A percentile compares a stretch with the other conserved stretches of the same genome.
These are phyloP conservation scores for Marisa cornuarietis DNA, from an alignment of 1,140 invertebrate genomes.

Conservation along the genomic window DNA sequence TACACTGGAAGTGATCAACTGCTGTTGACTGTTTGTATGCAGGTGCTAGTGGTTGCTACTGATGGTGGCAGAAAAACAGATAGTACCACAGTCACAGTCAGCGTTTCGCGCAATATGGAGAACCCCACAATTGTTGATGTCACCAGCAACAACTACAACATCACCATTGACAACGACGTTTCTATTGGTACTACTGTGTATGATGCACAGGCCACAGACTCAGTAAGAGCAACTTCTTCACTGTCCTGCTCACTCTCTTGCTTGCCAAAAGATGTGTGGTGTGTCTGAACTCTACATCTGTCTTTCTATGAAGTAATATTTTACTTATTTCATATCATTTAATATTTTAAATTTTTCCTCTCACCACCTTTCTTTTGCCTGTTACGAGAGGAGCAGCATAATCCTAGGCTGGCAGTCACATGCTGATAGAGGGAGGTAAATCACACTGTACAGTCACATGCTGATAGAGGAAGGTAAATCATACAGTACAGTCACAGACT, in stretches of 20 bases:
- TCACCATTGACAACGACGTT: conserved; percentile 25
- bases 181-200: conserved; percentile 23
- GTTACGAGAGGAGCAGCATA: no score
- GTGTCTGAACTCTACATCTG: no score
- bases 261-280: not conserved
- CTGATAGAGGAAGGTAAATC: no score
- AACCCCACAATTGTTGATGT: conserved; percentile 24
- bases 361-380: no score
- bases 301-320: not conserved
- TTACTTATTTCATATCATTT: conserved; percentile 7
- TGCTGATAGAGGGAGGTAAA: no score
- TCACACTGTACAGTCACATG: no score
- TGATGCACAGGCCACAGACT: conserved; percentile 28
- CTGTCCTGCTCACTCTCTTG: not conserved
- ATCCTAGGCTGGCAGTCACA: no score
- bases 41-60: conserved; percentile 33
- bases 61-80: conserved; percentile 23
- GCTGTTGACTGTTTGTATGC: conserved; percentile 6
- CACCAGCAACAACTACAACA: conserved; percentile 8
- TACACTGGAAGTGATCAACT: not conserved
- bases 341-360: no score
- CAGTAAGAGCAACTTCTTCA: not conserved
- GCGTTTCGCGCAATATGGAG: conserved; percentile 55
- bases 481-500: no score
- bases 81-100: conserved; percentile 40